A percentile compares a stretch with the other conserved stretches of the same genome.
Conservation (phyloP, 2,113 vertebrate genomes). For the Vicugna pacos region DNA sequence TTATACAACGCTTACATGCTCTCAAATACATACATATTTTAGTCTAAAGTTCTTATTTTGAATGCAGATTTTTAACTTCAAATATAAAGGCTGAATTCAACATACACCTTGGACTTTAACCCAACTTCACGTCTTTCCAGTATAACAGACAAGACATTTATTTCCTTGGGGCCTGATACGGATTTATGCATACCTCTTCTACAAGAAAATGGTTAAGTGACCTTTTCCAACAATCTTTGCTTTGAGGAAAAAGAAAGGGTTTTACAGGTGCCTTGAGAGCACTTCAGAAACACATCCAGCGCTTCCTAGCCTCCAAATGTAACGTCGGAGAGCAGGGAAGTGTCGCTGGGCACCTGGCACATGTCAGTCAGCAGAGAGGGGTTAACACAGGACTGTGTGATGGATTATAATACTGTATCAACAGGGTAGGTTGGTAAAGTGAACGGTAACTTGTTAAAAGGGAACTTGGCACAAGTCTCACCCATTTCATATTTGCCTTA, state of each 20-base stretch:
- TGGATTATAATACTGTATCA: neutral
- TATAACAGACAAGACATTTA: neutral
- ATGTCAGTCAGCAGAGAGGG: neutral
- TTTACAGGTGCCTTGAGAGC: neutral
- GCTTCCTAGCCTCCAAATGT: neutral
- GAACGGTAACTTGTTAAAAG: neutral
- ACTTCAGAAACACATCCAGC: slow-evolving; percentile 8
- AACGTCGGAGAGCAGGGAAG: neutral
- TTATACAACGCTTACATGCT: neutral
- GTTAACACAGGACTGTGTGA: neutral
- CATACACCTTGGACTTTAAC: neutral
- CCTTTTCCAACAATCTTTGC: slow-evolving; percentile 25
- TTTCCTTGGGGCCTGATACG: neutral
- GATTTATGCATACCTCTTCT: neutral
- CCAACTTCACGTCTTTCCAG: neutral
- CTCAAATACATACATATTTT: neutral
- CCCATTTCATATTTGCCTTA: neutral
- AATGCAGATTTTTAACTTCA: slow-evolving; percentile 3
- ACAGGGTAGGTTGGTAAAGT: neutral
- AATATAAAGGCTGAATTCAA: slow-evolving; percentile 11
- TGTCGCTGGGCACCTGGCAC: too few relatives aligned
- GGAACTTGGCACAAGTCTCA: neutral
- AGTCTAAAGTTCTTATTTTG: neutral
- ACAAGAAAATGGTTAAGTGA: slow-evolving; percentile 7
- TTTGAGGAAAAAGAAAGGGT: slow-evolving; percentile 28